Evolutionary conservation across 1,140 invertebrate species (phyloP).

Genomic region (Bombus terrestris): DNA sequence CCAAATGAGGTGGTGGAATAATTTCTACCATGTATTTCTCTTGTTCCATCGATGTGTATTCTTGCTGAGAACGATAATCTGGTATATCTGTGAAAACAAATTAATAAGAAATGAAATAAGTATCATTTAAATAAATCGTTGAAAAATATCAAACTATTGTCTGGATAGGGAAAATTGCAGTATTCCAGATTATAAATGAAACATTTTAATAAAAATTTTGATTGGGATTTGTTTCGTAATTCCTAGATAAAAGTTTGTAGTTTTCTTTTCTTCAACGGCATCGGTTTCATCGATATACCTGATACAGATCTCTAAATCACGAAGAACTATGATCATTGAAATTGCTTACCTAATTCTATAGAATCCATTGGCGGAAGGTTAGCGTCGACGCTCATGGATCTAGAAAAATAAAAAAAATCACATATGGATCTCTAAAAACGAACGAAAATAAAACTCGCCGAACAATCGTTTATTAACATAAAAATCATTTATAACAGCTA

Average conservation of each 20-base stretch:
- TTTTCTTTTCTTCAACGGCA: no score
- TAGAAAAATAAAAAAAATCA: not conserved
- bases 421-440: not conserved
- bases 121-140: no score
- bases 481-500: no score
- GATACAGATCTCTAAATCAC: not conserved
- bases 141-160: no score
- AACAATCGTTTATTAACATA: no score
- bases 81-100: constrained; percentile 18
- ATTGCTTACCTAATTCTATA: constrained; percentile 18
- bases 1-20: constrained; percentile 80
- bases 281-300: not conserved
- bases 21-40: constrained; percentile 66
- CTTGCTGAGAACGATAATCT: not conserved
- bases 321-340: not conserved
- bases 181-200: no score
- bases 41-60: constrained; percentile 22
- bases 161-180: no score
- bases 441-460: no score
- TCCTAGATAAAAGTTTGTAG: no score
- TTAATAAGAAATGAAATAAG: not conserved
- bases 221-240: no score
- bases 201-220: no score
- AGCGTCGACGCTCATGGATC: not conserved
- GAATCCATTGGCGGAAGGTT: not conserved